Conservation (phyloP, 2,797 vertebrate species). For the Iguana delicatissima region DNA sequence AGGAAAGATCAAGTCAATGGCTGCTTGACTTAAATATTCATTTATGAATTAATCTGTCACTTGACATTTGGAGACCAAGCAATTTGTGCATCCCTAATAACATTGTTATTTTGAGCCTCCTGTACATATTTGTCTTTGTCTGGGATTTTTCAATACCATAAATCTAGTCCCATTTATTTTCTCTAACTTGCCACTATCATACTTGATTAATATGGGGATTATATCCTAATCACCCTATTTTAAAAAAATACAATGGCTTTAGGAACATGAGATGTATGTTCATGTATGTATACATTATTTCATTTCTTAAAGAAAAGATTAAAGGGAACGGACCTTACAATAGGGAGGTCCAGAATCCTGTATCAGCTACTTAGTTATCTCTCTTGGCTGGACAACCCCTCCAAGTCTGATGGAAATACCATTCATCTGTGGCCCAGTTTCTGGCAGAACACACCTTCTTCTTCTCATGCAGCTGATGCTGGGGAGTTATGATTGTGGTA, state of each 20-base stretch:
- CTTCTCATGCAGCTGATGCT: no score
- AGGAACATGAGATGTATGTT: neutral
- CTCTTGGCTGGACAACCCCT: no score
- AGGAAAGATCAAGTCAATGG: slow-evolving; percentile 71
- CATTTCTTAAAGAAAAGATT: neutral
- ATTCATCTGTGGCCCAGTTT: no score
- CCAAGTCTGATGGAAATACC: no score
- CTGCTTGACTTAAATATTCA: slow-evolving; percentile 74
- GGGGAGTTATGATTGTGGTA: no score
- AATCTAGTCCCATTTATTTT: neutral
- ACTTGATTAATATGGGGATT: neutral
- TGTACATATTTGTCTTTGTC: slow-evolving; percentile 40
- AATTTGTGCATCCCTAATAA: slow-evolving; percentile 50
- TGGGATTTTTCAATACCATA: neutral
- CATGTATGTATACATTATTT: neutral
- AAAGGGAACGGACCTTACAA: no score
- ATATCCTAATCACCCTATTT: neutral
- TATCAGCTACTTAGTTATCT: no score
- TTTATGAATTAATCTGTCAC: slow-evolving; percentile 73
- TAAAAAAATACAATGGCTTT: slow-evolving; percentile 12
- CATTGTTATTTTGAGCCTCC: slow-evolving; percentile 51
- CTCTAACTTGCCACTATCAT: neutral
- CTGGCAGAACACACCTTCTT: no score
- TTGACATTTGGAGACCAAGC: slow-evolving; percentile 70
- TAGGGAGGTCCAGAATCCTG: no score